Evolutionary conservation across 2,797 vertebrate genomes (phyloP).

Genomic region (Acrossocheilus wenchowensis): DNA sequence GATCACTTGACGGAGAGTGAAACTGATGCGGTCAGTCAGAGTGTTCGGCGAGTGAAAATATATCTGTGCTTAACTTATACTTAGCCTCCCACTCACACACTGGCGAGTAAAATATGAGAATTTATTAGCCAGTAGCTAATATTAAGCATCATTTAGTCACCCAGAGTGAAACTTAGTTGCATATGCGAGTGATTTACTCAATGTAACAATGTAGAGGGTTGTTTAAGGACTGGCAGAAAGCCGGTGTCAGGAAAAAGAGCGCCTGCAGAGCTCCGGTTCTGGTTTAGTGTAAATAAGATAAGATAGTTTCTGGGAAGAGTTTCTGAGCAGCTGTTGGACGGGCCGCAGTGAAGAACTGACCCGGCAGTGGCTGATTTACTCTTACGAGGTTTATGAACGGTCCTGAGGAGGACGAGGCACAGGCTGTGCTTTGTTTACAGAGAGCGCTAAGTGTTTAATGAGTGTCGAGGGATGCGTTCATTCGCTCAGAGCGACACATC

Average conservation of each 20-base stretch:
- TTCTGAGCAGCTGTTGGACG: background rate
- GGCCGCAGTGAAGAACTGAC: background rate
- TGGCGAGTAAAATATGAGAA: too few relatives aligned
- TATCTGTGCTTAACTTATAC: too few relatives aligned
- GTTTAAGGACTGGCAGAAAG: background rate
- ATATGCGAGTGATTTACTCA: too few relatives aligned
- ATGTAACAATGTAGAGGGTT: too few relatives aligned
- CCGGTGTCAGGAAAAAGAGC: background rate
- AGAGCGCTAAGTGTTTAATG: slow-evolving; percentile 39
- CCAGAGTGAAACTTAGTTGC: too few relatives aligned
- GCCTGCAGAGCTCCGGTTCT: background rate
- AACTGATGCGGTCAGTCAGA: too few relatives aligned
- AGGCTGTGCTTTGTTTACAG: slow-evolving; percentile 44
- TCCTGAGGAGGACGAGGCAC: background rate
- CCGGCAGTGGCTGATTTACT: background rate
- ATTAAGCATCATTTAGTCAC: too few relatives aligned
- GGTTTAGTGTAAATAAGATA: background rate
- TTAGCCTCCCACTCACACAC: too few relatives aligned
- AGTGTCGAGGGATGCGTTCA: background rate
- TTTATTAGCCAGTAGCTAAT: too few relatives aligned
- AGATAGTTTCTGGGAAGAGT: background rate
- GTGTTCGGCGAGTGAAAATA: too few relatives aligned
- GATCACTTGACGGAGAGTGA: too few relatives aligned
- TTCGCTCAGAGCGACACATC: slow-evolving; percentile 3
- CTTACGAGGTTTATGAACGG: background rate